Conservation (phyloP, 2,888 invertebrate genomes). For the Himalopsyche anomala region DNA sequence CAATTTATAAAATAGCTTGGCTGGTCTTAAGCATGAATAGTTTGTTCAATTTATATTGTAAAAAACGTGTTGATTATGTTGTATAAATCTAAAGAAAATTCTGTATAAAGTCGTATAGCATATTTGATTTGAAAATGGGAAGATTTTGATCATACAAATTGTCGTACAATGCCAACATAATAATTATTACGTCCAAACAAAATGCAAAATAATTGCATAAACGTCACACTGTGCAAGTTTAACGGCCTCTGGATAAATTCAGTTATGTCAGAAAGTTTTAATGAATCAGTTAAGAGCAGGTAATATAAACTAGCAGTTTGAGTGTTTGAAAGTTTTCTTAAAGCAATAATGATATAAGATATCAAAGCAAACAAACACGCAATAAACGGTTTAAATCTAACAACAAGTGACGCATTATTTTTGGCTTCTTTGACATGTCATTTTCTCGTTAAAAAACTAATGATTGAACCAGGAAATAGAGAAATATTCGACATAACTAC, state of each 20-base stretch:
- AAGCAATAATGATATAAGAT: background rate
- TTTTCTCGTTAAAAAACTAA: conserved; percentile 44
- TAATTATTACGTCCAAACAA: background rate
- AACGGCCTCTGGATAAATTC: background rate
- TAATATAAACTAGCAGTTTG: background rate
- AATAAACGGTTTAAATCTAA: conserved; percentile 41
- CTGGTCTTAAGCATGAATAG: no score
- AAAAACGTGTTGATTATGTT: no score
- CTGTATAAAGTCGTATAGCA: no score
- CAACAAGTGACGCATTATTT: conserved; percentile 33
- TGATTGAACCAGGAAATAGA: conserved; percentile 9
- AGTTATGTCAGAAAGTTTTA: background rate
- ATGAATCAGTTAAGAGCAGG: background rate
- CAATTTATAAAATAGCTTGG: no score
- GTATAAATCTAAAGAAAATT: no score
- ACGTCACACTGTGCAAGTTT: background rate
- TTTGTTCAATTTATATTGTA: no score
- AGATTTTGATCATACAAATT: background rate
- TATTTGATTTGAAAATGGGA: background rate
- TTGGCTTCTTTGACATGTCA: conserved; percentile 50
- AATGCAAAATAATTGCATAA: background rate
- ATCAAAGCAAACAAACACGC: background rate
- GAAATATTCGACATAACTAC: background rate
- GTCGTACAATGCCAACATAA: background rate
- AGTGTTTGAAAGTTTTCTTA: background rate